Base-by-base conservation (phyloP, 1,140 invertebrate genomes). In the Orchestia grillus region DNA sequence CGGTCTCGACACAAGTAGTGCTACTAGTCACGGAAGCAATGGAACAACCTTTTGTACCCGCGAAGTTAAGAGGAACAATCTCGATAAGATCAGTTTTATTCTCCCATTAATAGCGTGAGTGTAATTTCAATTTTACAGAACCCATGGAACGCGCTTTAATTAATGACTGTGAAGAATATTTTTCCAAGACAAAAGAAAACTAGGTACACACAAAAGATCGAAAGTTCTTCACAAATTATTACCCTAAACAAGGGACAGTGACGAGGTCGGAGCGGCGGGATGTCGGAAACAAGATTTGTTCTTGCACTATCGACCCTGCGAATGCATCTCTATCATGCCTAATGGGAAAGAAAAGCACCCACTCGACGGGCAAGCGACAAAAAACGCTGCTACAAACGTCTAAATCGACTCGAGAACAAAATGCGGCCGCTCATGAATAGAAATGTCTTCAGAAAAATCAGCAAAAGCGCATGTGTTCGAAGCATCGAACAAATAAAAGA, bases 371-470 rank as follows among this genome's bases (percentile, higher is more conserved):
- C 62, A 77, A 19, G 62, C 62, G 62, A 90, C 88, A 90, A 90
- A 53, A 90, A 90, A 90, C n/a, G 43, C 28, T 90, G 43, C 88
- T 42, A 42, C 88, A 42, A 36, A 94, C 92, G 92, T 94, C 23
- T 94, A 94, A 94, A 94, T 94, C 43, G 40, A 94, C 88, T 45
- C 8, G 92, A 44, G 92, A 94, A 94, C 92, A 94, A 94, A 94
- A 45, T 47, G 44, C 44, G 41, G 92, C 16, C 8, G 43, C 44
- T 45, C 44, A 47, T 94, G 92, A 44, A 94, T 94, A 45, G 92
- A 94, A n/a, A 45, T 44, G 44, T 94, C 92, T 42, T 43, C 88
- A 44, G 41, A 42, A 42, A 91, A 91, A 91, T 91, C 43, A 94
- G 44, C 44, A 94, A 44, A 94, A 40, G 92, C 92, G 92, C 92